A percentile compares a stretch with the other conserved stretches of the same genome.
Evolutionary conservation across 2,797 vertebrate species (phyloP).

Genomic region (Oophaga sylvatica): DNA sequence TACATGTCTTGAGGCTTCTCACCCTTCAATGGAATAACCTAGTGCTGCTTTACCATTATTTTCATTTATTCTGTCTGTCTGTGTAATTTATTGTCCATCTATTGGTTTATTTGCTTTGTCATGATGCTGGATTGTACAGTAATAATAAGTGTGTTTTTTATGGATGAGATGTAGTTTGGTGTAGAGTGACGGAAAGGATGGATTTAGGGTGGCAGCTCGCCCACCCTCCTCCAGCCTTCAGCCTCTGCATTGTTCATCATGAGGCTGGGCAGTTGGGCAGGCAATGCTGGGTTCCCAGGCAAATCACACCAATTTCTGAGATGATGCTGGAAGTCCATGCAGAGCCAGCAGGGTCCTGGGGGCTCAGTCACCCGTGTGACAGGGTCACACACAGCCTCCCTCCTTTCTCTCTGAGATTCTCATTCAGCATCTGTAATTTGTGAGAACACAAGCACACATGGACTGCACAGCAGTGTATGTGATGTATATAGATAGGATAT

Average conservation of each 20-base stretch:
- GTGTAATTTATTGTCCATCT: not conserved
- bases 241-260: slow-evolving; percentile 60
- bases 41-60: no score
- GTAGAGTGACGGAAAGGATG: not conserved
- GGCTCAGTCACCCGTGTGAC: slow-evolving; percentile 76
- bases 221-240: slow-evolving; percentile 1
- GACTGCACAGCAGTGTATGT: not conserved
- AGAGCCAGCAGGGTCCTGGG: slow-evolving; percentile 79
- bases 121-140: not conserved
- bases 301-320: slow-evolving; percentile 88
- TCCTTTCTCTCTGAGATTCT: slow-evolving; percentile 1
- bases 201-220: not conserved
- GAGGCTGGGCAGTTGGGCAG: slow-evolving; percentile 72
- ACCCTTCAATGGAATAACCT: no score
- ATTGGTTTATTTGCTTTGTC: not conserved
- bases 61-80: not conserved
- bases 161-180: not conserved
- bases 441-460: slow-evolving; percentile 7
- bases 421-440: slow-evolving; percentile 35
- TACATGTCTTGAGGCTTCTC: not conserved
- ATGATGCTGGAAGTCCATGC: slow-evolving; percentile 85
- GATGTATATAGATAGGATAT: not conserved
- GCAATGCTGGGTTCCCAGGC: slow-evolving; percentile 79
- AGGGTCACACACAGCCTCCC: slow-evolving; percentile 66
- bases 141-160: not conserved